Base-by-base conservation (phyloP, 2,113 vertebrate genomes). In the Caracal caracal region DNA sequence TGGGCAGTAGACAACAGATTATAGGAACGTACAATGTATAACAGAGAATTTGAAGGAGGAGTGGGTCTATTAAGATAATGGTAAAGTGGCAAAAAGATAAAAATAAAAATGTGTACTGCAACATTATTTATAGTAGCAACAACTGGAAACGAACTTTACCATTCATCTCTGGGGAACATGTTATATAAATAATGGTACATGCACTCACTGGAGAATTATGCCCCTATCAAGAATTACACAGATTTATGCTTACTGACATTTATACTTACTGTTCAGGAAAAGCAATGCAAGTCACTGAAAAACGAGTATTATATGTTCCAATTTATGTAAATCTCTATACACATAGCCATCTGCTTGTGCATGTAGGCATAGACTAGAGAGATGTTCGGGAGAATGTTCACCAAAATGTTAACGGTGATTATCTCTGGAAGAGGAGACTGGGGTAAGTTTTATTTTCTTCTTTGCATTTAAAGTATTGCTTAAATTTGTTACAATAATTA, bases 281-380 rank as follows among this genome's bases (percentile, higher is more conserved):
- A 89, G 63, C 53, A 91, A 59, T 89, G 53, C 40, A 92, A 93
- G 78, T 91, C 78, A 91, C 89, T 95, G 37, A 43, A 86, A 91
- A 94, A 88, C 35, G 63, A 94, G 82, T 92, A 76, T 79, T 95
- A 22, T n/a, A 75, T 83, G 93, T 84, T 94, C n/a, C 75, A 87
- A 93, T 76, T 97, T 95, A 97, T 96, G 96, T 89, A 94, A 95
- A 86, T 98, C 89, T 95, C 59, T 90, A 10, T 86, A 66, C 79
- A 71, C 83, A 93, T 19, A 95, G 89, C 93, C 97, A 97, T 96
- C 96, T 98, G 96, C 89, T 63, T 79, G 37, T 47, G 70, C 63
- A 33, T 76, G 51, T 86, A 63, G 87, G 89, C 85, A 90, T 17
- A 88, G 94, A 70, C 85, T 65, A 35, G 73, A 86, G 93, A 85